Evolutionary conservation across 2,797 vertebrate genomes (phyloP).

Genomic region (Tokudaia tokunoshimensis): DNA sequence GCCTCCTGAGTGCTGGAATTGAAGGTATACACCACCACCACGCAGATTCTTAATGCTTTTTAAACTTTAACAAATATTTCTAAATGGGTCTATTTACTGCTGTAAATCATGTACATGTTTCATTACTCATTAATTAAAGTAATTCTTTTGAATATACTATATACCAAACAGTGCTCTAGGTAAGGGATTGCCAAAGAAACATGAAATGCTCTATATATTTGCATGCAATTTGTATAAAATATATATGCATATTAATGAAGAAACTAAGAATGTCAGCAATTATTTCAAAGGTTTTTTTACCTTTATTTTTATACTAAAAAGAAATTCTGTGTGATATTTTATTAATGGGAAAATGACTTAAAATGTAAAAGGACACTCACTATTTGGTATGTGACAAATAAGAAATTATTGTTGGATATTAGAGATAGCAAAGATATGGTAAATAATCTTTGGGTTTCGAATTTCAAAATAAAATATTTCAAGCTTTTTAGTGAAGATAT

Average conservation of each 20-base stretch:
- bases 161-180: background rate
- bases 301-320: slow-evolving; percentile 16
- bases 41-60: background rate
- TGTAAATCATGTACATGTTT: slow-evolving; percentile 3
- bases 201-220: background rate
- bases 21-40: background rate
- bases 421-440: slow-evolving; percentile 33
- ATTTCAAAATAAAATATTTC: slow-evolving; percentile 50
- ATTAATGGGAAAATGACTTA: slow-evolving; percentile 8
- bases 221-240: background rate
- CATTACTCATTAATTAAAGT: background rate
- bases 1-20: background rate
- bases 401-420: slow-evolving; percentile 21
- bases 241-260: background rate
- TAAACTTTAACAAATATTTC: slow-evolving; percentile 37
- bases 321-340: slow-evolving; percentile 20
- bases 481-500: slow-evolving; percentile 36
- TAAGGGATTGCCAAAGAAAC: background rate
- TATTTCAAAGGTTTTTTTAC: background rate
- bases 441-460: background rate
- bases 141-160: background rate
- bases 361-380: background rate
- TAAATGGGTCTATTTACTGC: background rate
- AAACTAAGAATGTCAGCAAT: background rate
- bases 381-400: background rate